Evolutionary conservation across 2,888 invertebrate species (phyloP), one percentile per base, ranked within the genome.

Genomic region (Beris chalybata): DNA sequence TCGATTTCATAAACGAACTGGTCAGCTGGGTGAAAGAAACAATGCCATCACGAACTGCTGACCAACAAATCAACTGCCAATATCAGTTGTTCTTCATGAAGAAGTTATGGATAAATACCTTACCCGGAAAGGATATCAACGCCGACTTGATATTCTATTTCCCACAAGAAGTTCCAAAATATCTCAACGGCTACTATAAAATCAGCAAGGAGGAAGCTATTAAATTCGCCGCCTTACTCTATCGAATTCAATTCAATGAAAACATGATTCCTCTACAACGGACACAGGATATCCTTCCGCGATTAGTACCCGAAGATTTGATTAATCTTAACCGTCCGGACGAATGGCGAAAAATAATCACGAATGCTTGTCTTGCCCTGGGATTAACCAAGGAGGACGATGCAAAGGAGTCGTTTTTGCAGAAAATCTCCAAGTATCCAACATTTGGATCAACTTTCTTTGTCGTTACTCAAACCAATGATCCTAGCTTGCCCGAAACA

Each of bases 31-130:
- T 94, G 80, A 89, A 89, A 72, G 87, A 91, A 76, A 90, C 89
- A 4, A 84, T 86, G 71, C 87, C 89, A 0, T 78, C 83, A 38
- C 85, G 81, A 72, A 82, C 80, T 3, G 76, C 82, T 7, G 77
- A 77, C 3, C 67, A 69, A n/a, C 84, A 83, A 72, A 73, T 86
- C 56, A 89, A 90, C 76, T 89, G 91, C 75, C 93, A 92, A 65
- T 96, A 96, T 79, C 95, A 95, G 82, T 89, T 96, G 75, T 95
- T 94, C 84, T 97, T 96, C 79, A 95, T 97, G 95, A 93, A 94
- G 78, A 97, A 97, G 76, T 83, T 97, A 2, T 97, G 97, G 97
- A 87, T 95, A 1, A 91, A 92, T 75, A 90, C 91, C 0, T 82
- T 88, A 22, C 94, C 95, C 0, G 96, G 95, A 0, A 86, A 86